phyloP scores from a whole-genome alignment of 2,797 vertebrate genomes.

The Sebastes cheni region DNA sequence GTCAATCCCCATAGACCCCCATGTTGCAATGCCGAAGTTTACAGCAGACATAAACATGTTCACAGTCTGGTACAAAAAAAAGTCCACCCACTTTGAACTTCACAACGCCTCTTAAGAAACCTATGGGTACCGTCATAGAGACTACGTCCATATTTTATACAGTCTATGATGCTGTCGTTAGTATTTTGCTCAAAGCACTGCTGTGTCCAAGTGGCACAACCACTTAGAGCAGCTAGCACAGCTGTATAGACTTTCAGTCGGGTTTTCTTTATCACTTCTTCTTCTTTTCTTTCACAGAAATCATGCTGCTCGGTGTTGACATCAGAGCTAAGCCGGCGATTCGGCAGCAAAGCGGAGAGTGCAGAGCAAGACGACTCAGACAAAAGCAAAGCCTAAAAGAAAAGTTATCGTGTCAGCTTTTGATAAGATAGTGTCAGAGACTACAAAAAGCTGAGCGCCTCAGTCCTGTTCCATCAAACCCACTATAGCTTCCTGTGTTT shows the following conservation, averaged over 20 bases:
- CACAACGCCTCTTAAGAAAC: no score
- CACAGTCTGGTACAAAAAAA: no score
- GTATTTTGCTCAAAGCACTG: not conserved
- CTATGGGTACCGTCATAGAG: not conserved
- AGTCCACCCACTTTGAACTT: no score
- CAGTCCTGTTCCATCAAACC: not conserved
- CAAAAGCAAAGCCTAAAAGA: constrained; percentile 82
- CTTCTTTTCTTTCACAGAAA: constrained; percentile 76
- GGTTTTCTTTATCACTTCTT: not conserved
- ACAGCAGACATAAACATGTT: not conserved
- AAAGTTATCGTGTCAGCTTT: not conserved
- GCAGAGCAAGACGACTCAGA: constrained; percentile 75
- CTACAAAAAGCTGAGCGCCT: not conserved
- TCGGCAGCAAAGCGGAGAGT: constrained; percentile 68
- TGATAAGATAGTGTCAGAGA: not conserved
- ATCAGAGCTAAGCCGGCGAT: constrained; percentile 84
- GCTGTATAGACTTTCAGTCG: not conserved
- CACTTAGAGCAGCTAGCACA: not conserved
- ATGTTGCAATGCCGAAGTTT: not conserved
- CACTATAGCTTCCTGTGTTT: not conserved
- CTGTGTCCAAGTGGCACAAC: not conserved
- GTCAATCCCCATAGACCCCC: no score
- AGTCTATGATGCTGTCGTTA: not conserved
- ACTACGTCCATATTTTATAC: not conserved
- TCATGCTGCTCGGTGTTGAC: constrained; percentile 88